Base-by-base conservation (phyloP, 2,888 invertebrate genomes). In the Rotaria magnacalcarata region DNA sequence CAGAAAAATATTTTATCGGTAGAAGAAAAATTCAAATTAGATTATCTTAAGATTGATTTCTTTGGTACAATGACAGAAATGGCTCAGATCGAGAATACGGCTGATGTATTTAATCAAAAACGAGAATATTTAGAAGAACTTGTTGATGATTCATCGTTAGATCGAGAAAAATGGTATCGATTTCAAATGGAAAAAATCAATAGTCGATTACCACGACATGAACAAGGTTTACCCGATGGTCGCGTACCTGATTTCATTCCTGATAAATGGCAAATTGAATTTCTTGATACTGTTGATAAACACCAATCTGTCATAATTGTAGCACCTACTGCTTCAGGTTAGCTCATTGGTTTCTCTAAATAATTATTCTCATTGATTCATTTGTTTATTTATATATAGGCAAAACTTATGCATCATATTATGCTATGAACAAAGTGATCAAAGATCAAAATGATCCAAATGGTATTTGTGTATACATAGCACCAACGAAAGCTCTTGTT, bases 401-500 rank as follows among this genome's bases (percentile, higher is more conserved):
- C 21, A 87, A 87, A 75, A 87, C 87, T 10, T 87, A 67, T 84
- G 84, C 85, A 52, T 87, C 87, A 16, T 87, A 86, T 56, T 87
- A 87, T 84, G 85, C 85, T 56, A 87, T 87, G 87, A 75, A 87
- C 34, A 50, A 86, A 58, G 58, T 87, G 27, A 14, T 87, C 0
- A 80, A 86, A 84, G 54, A 41, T 41, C 54, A 47, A 24, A 47
- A 87, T 52, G 85, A 86, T 50, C 67, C 74, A 47, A 27, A 80
- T n/a, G 47, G 80, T 47, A 21, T 87, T 19, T 85, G 84, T 11
- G 86, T 87, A 14, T 87, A 87, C 52, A 85, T 87, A 3, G 84
- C 86, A 21, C 87, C 87, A 56, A 87, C 87, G 10, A 87, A 87
- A 87, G 87, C 87, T 34, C 52, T 87, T 11, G 87, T 86, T 19